Conservation (phyloP, 2,888 invertebrate genomes). For the Allygus modestus region DNA sequence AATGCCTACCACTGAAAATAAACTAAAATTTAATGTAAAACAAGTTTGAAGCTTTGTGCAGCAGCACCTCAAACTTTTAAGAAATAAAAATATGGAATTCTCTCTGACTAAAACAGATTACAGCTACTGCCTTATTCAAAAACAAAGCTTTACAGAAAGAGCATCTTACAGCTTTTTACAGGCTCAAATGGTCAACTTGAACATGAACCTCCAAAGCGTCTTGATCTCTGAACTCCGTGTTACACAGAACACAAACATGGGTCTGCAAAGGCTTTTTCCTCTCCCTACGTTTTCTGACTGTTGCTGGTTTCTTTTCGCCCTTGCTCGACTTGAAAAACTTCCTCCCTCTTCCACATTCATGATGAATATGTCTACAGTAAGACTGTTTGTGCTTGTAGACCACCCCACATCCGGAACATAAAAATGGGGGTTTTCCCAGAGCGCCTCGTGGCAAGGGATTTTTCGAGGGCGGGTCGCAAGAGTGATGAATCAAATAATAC, state of each 20-base stretch:
- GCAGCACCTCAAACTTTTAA: no score
- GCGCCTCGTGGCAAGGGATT: not conserved
- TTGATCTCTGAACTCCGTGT: not conserved
- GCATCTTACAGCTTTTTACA: not conserved
- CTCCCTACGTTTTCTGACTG: not conserved
- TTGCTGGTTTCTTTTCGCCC: no score
- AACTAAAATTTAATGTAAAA: no score
- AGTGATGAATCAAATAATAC: not conserved
- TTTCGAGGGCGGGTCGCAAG: not conserved
- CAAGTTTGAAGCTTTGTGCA: no score
- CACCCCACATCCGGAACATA: constrained; percentile 2
- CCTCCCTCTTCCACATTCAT: constrained; percentile 17
- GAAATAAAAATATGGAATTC: no score
- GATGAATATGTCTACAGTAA: constrained; percentile 15
- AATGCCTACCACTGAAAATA: no score
- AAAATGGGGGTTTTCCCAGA: constrained; percentile 21
- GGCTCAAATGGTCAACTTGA: not conserved
- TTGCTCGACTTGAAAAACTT: not conserved
- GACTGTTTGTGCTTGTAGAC: not conserved
- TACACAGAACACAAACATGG: not conserved
- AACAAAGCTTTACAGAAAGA: no score
- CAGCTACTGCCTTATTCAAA: no score
- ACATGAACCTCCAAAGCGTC: not conserved
- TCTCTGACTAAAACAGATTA: no score
- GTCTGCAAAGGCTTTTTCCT: not conserved